Evolutionary conservation across 2,113 vertebrate genomes (phyloP), one percentile per base, ranked within the genome.

Genomic region (Chaetorhynchus papuensis): DNA sequence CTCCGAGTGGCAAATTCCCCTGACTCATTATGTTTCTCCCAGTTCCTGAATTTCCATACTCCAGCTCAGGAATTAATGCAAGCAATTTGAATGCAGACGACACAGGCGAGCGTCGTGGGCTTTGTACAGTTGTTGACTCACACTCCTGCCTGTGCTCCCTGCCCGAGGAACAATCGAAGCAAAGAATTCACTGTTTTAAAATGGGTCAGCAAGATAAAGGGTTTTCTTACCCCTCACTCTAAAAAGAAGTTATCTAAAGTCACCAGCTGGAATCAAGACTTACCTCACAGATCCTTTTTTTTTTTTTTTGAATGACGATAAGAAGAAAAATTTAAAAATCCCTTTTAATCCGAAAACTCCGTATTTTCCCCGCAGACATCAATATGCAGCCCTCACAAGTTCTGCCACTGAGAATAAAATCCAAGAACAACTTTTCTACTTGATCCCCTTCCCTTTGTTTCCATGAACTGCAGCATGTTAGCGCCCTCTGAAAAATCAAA

Each of bases 401-500:
- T 90, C 72, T 89, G 70, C 80, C 76, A 59, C 85, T 37, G 89
- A 93, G 91, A 94, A 92, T 54, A 79, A 93, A 87, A 92, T 54
- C 69, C 94, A 90, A 65, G 76, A 94, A 70, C 69, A 91, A 86
- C 83, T 94, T 92, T 68, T 74, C 52, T 35, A 81, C 94, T 89
- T 91, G 87, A 92, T 94, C 77, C 69, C 82, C 59, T 83, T 85
- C 42, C 77, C 96, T 97, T 97, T 96, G 95, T 97, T 95, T 96
- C 91, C 87, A 81, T 44, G 81, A 84, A 42, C 66, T 89, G 87
- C 96, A 66, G 97, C 95, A 83, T 96, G 95, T 97, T 95, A 96
- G 97, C 95, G 94, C 96, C 96, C 94, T 97, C 88, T 78, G 91
- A 96, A 94, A 96, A 97, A 97, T 94, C 96, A 94, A 96, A 95